phyloP scores from a whole-genome alignment of 2,797 vertebrate species.

The Microctenopoma stevenorrisi region DNA sequence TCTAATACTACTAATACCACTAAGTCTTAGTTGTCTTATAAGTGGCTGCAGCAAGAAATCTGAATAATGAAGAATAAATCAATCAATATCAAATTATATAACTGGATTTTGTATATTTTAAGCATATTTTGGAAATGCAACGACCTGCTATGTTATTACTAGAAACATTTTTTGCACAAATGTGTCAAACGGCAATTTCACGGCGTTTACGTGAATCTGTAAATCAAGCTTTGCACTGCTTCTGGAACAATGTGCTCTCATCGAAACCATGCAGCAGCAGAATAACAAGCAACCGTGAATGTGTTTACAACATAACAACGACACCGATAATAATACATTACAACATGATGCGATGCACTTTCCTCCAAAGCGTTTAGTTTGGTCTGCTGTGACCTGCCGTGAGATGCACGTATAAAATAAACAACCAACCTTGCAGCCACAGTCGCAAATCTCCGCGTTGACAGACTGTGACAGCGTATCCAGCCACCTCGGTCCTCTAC shows the following conservation, averaged over 20 bases:
- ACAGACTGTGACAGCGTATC: not conserved
- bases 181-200: not conserved
- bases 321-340: not conserved
- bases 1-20: no score
- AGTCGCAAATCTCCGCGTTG: constrained; percentile 16
- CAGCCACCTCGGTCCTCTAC: constrained; percentile 21
- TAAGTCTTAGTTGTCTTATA: not conserved
- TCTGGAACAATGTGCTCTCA: not conserved
- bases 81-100: no score
- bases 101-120: no score
- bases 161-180: not conserved
- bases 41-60: not conserved
- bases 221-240: not conserved
- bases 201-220: not conserved
- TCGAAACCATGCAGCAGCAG: not conserved
- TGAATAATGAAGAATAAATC: not conserved
- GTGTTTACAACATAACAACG: not conserved
- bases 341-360: not conserved
- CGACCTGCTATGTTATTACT: no score
- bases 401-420: not conserved
- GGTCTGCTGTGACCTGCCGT: not conserved
- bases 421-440: constrained; percentile 10
- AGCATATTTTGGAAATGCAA: not conserved
- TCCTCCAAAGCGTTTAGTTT: not conserved
- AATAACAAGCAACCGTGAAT: not conserved